Conservation (phyloP, 2,888 invertebrate species). For the Galerucella pusilla region DNA sequence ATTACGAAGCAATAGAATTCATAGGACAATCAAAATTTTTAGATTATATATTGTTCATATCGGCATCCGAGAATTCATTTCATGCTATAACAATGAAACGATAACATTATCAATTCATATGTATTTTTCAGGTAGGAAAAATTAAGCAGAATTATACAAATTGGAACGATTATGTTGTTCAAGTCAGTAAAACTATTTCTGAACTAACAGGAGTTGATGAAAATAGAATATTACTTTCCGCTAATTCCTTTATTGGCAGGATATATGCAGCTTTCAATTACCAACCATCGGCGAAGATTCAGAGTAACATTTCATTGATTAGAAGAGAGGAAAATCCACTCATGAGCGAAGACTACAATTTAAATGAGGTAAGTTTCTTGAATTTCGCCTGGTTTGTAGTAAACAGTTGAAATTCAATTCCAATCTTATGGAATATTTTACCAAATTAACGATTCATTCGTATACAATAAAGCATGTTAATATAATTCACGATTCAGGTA, state of each 20-base stretch:
- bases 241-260: conserved; percentile 36
- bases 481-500: too few species aligned
- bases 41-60: too few species aligned
- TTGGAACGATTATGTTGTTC: conserved; percentile 33
- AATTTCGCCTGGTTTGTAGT: not conserved
- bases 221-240: conserved; percentile 28
- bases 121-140: conserved; percentile 31
- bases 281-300: conserved; percentile 34
- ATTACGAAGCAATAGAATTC: too few species aligned
- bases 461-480: too few species aligned
- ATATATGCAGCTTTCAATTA: conserved; percentile 39
- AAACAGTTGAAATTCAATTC: too few species aligned
- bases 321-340: conserved; percentile 35
- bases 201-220: conserved; percentile 30
- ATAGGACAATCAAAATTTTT: too few species aligned
- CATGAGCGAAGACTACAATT: conserved; percentile 41
- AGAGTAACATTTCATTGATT: conserved; percentile 39
- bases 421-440: too few species aligned
- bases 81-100: not conserved
- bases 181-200: conserved; percentile 37
- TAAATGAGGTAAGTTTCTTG: conserved; percentile 41
- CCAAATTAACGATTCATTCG: too few species aligned
- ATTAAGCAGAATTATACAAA: conserved; percentile 8
- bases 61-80: not conserved
- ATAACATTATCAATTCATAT: not conserved